Evolutionary conservation across 1,140 invertebrate species (phyloP).

Genomic region (Drosophila bifasciata): DNA sequence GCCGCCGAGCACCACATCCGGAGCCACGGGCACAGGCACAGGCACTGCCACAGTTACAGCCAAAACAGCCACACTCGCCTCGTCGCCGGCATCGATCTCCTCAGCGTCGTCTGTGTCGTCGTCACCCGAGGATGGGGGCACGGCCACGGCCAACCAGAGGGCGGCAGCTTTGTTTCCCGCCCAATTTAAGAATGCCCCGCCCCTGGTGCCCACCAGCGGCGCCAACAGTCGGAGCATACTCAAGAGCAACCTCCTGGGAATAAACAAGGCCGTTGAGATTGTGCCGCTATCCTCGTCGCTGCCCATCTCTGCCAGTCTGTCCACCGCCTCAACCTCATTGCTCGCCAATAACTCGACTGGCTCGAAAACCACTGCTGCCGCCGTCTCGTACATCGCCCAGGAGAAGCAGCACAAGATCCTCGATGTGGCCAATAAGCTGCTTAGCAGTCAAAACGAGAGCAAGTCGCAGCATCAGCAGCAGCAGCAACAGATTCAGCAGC

Average conservation of each 20-base stretch:
- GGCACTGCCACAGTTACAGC: constrained; percentile 1
- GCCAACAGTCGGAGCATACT: constrained; percentile 75
- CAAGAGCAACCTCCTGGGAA: constrained; percentile 71
- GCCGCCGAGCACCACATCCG: constrained; percentile 7
- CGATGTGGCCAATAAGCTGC: constrained; percentile 63
- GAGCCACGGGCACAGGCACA: constrained; percentile 4
- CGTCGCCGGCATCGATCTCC: not conserved
- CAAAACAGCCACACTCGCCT: constrained; percentile 12
- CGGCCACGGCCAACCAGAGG: too few species aligned
- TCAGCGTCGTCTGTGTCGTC: too few species aligned
- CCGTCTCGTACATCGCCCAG: not conserved
- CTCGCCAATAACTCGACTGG: constrained; percentile 1
- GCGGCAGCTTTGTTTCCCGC: not conserved
- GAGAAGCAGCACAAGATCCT: constrained; percentile 64
- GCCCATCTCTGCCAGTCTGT: not conserved
- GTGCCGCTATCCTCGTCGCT: constrained; percentile 46
- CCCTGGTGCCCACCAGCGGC: constrained; percentile 37
- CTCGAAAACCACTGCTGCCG: constrained; percentile 5
- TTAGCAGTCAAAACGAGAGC: constrained; percentile 34
- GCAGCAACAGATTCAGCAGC: too few species aligned
- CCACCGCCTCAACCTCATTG: constrained; percentile 1
- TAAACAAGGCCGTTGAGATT: constrained; percentile 76
- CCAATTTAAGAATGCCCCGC: constrained; percentile 55
- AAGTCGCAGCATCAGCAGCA: not conserved
- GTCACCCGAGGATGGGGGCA: too few species aligned